Evolutionary conservation across 2,888 invertebrate genomes (phyloP).

Genomic region (Eubasilissa splendida): DNA sequence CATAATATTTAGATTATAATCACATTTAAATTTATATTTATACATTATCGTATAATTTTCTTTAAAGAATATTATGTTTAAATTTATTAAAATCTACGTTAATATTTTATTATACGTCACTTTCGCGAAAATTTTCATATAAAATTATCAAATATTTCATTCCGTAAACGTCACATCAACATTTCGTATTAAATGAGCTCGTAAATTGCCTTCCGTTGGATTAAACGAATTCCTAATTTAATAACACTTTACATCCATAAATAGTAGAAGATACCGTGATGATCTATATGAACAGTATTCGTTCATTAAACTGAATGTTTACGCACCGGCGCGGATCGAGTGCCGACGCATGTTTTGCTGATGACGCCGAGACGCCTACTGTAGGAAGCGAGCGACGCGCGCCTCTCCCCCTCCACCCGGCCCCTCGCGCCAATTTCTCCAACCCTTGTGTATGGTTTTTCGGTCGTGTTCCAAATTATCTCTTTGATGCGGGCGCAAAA

Average conservation of each 20-base stretch:
- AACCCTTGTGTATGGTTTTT: conserved; percentile 21
- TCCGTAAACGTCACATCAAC: neutral
- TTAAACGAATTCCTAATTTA: neutral
- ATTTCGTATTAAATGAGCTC: neutral
- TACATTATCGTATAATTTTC: no score
- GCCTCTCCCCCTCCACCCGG: conserved; percentile 36
- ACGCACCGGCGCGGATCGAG: neutral
- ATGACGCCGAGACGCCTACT: conserved; percentile 53
- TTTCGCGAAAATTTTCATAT: no score
- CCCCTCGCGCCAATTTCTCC: conserved; percentile 1
- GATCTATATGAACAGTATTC: conserved; percentile 17
- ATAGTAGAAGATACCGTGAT: neutral
- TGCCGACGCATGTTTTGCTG: conserved; percentile 41
- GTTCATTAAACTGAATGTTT: conserved; percentile 22
- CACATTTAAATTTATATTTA: neutral
- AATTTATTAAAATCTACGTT: neutral
- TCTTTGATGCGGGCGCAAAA: no score
- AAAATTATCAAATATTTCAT: conserved; percentile 1
- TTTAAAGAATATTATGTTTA: neutral
- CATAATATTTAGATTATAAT: neutral
- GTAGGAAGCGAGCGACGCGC: conserved; percentile 45
- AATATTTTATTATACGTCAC: neutral
- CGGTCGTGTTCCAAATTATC: conserved; percentile 8
- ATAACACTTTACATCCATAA: conserved; percentile 19
- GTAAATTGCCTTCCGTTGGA: neutral